Evolutionary conservation across 1,140 invertebrate species (phyloP).

Genomic region (Tenebrio molitor): DNA sequence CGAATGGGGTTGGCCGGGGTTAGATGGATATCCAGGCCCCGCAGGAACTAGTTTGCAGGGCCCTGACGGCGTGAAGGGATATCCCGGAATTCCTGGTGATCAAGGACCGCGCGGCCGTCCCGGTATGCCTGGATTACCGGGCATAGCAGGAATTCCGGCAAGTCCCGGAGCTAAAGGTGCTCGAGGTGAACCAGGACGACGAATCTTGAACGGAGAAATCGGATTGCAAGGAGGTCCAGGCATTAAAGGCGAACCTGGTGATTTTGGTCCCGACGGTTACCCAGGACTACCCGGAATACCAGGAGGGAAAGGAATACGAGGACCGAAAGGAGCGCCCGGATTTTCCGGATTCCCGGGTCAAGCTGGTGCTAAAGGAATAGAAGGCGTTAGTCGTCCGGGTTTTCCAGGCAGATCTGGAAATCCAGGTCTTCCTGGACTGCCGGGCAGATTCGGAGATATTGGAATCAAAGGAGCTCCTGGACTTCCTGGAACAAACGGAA

Average conservation of each 20-base stretch:
- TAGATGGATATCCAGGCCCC: slow-evolving; percentile 72
- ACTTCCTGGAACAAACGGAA: slow-evolving; percentile 69
- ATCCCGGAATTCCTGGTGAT: slow-evolving; percentile 74
- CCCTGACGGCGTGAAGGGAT: slow-evolving; percentile 73
- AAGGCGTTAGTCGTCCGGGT: slow-evolving; percentile 70
- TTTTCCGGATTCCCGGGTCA: slow-evolving; percentile 76
- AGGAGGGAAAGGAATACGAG: slow-evolving; percentile 73
- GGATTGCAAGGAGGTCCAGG: slow-evolving; percentile 72
- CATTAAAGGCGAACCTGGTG: slow-evolving; percentile 70
- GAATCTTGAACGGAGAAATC: slow-evolving; percentile 68
- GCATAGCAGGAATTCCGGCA: slow-evolving; percentile 75
- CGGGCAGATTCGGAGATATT: slow-evolving; percentile 74
- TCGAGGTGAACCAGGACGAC: slow-evolving; percentile 68
- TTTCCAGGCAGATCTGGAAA: slow-evolving; percentile 69
- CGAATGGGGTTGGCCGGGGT: slow-evolving; percentile 76
- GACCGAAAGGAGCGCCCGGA: slow-evolving; percentile 70
- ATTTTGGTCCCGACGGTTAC: slow-evolving; percentile 67
- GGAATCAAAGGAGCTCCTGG: slow-evolving; percentile 76
- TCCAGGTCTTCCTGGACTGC: slow-evolving; percentile 67
- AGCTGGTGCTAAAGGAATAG: slow-evolving; percentile 75
- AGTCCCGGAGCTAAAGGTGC: slow-evolving; percentile 69
- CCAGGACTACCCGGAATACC: slow-evolving; percentile 69
- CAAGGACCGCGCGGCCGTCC: slow-evolving; percentile 71
- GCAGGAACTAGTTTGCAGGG: slow-evolving; percentile 75
- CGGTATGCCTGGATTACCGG: slow-evolving; percentile 69